A percentile compares a stretch with the other conserved stretches of the same genome.
Conservation (phyloP, 2,113 vertebrate species). For the Orycteropus afer region DNA sequence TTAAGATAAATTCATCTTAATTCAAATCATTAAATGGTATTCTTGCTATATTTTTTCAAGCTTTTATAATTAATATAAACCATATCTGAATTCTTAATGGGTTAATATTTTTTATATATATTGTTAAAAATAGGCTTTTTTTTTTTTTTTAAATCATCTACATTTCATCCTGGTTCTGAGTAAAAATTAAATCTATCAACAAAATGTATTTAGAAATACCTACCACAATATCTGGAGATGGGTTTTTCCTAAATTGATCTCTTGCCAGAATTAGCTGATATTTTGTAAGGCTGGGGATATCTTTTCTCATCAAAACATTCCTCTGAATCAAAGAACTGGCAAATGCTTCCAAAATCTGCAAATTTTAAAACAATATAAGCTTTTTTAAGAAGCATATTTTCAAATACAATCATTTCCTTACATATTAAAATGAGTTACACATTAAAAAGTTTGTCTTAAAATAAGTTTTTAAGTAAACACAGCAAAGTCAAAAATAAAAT, state of each 20-base stretch:
- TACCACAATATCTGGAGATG: slow-evolving; percentile 88
- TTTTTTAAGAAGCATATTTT: background rate
- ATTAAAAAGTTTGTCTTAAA: slow-evolving; percentile 39
- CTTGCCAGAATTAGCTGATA: slow-evolving; percentile 96
- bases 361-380: slow-evolving; percentile 59
- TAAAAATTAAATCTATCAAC: background rate
- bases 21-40: background rate
- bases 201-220: slow-evolving; percentile 62
- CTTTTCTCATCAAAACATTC: slow-evolving; percentile 88
- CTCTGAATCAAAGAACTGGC: slow-evolving; percentile 90
- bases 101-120: background rate
- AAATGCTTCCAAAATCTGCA: slow-evolving; percentile 93
- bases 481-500: slow-evolving; percentile 35
- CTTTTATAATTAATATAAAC: background rate
- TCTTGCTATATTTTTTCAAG: background rate
- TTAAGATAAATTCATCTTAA: slow-evolving; percentile 52
- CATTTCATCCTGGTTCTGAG: background rate
- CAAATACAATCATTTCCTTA: slow-evolving; percentile 33
- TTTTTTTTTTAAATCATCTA: background rate
- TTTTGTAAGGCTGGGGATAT: slow-evolving; percentile 92
- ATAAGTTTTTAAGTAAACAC: slow-evolving; percentile 48
- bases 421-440: background rate
- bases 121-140: background rate
- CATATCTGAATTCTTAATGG: background rate
- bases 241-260: slow-evolving; percentile 96